These are phyloP conservation scores for Xylocopa sonorina DNA, from an alignment of 1,140 invertebrate genomes.

Conservation along the genomic window DNA sequence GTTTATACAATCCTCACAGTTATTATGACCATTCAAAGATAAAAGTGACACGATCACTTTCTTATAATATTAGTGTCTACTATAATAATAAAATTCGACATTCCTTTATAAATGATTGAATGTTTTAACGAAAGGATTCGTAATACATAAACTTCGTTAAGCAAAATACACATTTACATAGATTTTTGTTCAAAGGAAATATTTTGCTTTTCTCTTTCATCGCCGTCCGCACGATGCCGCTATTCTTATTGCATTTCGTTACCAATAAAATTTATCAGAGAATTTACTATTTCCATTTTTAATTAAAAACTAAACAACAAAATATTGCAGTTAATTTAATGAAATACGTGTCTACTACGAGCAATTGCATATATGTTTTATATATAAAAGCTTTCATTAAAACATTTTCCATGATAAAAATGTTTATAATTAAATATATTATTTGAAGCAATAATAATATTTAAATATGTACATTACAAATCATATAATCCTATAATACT, in stretches of 20 bases:
- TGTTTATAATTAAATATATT: neutral
- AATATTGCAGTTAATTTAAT: neutral
- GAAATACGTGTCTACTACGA: neutral
- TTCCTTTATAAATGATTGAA: neutral
- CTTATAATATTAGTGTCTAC: constrained; percentile 28
- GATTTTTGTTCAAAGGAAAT: neutral
- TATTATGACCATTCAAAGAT: neutral
- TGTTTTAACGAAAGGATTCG: constrained; percentile 38
- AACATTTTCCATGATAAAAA: constrained; percentile 40
- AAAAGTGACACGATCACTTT: constrained; percentile 11
- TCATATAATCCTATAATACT: neutral
- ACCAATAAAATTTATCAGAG: neutral
- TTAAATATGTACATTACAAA: constrained; percentile 4
- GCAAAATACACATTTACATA: neutral
- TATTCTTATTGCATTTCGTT: neutral
- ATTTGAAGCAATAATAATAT: constrained; percentile 25
- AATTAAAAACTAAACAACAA: too few relatives aligned
- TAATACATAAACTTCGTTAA: neutral
- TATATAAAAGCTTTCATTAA: constrained; percentile 43
- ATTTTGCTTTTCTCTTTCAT: too few relatives aligned
- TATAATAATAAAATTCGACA: neutral
- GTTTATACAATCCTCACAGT: neutral
- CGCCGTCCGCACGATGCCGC: too few relatives aligned
- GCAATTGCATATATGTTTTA: neutral
- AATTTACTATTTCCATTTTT: too few relatives aligned